Conservation (phyloP, 2,797 vertebrate species). For the Numenius phaeopus region DNA sequence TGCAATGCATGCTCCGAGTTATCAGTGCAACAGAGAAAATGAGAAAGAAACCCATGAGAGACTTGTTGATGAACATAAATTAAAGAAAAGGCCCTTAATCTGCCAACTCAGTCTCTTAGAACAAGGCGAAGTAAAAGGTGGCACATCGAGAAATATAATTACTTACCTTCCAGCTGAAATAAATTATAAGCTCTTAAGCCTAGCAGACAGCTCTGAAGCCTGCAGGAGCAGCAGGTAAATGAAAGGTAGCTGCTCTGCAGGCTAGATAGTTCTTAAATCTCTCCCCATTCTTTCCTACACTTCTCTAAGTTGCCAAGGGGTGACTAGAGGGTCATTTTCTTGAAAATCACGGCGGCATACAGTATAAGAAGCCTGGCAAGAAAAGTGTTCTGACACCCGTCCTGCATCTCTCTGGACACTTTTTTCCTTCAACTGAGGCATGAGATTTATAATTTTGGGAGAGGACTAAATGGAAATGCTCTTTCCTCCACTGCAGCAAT, state of each 20-base stretch:
- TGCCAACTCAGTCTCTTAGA: conserved; percentile 5
- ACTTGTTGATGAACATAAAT: conserved; percentile 14
- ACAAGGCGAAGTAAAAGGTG: neutral
- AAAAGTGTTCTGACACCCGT: neutral
- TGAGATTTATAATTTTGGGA: neutral
- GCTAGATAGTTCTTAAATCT: conserved; percentile 13
- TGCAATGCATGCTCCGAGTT: neutral
- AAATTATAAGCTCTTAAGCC: conserved; percentile 34
- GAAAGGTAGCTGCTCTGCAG: neutral
- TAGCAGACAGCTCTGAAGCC: conserved; percentile 17
- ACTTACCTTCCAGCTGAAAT: conserved; percentile 51
- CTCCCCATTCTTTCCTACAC: neutral
- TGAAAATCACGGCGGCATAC: neutral
- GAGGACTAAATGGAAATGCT: neutral
- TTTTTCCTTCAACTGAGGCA: neutral
- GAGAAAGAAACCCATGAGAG: neutral
- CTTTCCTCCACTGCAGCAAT: neutral
- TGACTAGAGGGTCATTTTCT: neutral
- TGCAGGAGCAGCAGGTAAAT: conserved; percentile 12
- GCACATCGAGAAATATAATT: neutral
- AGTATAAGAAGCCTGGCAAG: neutral
- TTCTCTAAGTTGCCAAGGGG: neutral
- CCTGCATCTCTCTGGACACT: neutral
- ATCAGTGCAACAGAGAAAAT: neutral
- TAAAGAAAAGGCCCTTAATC: neutral